A percentile compares a stretch with the other conserved stretches of the same genome.
Conservation (phyloP, 1,140 invertebrate species). For the Phortica variegata region DNA sequence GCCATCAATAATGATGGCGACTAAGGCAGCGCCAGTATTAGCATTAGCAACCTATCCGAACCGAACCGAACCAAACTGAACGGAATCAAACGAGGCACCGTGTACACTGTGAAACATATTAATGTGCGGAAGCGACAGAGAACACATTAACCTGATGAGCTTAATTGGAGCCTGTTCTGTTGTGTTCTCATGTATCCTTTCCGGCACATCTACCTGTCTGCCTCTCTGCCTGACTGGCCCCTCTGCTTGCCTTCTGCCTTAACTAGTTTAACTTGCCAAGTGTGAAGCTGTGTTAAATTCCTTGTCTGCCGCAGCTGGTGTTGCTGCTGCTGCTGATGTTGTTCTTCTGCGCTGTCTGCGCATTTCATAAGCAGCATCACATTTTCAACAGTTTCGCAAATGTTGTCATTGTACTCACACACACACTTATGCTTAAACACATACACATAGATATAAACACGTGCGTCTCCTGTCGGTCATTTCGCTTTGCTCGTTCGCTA, state of each 20-base stretch:
- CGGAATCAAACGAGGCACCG: background rate
- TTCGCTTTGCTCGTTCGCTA: too few species aligned
- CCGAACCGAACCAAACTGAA: conserved; percentile 6
- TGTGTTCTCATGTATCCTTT: background rate
- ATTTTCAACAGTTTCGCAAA: too few species aligned
- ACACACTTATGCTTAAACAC: too few species aligned
- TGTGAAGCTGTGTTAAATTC: too few species aligned
- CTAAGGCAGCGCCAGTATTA: too few species aligned
- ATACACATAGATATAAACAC: too few species aligned
- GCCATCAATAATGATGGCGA: conserved; percentile 37
- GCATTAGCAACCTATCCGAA: conserved; percentile 31
- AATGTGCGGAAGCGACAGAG: conserved; percentile 39
- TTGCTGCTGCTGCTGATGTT: too few species aligned
- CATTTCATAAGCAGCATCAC: too few species aligned
- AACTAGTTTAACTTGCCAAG: background rate
- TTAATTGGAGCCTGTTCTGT: conserved; percentile 35
- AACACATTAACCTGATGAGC: conserved; percentile 52
- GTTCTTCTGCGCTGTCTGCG: too few species aligned
- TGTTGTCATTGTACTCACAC: too few species aligned
- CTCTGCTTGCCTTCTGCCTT: background rate
- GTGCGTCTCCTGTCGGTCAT: too few species aligned
- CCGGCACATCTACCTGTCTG: conserved; percentile 4
- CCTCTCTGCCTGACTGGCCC: background rate
- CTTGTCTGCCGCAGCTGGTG: too few species aligned
- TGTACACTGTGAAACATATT: conserved; percentile 40